Evolutionary conservation across 2,113 vertebrate genomes (phyloP).

Genomic region (Cyphomyrus discorhynchus): DNA sequence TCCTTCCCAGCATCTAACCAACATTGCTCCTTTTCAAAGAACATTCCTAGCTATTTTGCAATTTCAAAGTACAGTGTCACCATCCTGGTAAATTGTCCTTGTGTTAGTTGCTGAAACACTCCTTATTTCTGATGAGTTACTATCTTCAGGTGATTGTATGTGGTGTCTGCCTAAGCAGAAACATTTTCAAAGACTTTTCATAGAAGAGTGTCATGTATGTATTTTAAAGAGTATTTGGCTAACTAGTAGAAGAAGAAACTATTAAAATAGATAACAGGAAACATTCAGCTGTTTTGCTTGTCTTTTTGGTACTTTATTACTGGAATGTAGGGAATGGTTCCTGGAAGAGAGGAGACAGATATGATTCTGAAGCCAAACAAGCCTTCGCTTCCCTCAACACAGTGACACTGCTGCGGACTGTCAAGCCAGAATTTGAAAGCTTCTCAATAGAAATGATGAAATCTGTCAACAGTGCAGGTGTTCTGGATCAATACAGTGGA

Average conservation of each 20-base stretch:
- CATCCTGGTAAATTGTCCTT: not conserved
- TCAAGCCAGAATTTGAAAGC: slow-evolving; percentile 91
- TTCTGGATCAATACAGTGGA: slow-evolving; percentile 65
- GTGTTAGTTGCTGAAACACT: not conserved
- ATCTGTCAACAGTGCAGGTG: slow-evolving; percentile 67
- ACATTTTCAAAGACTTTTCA: not conserved
- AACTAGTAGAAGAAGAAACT: not conserved
- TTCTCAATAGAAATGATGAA: slow-evolving; percentile 88
- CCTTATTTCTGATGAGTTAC: not conserved
- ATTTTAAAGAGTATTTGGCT: not conserved
- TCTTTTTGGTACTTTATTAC: slow-evolving; percentile 3
- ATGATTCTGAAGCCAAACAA: slow-evolving; percentile 80
- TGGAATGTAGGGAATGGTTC: slow-evolving; percentile 78
- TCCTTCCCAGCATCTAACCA: not conserved
- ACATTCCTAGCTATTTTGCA: not conserved
- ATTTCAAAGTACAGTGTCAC: not conserved
- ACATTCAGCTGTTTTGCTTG: not conserved
- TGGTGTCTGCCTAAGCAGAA: not conserved
- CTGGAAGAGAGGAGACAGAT: slow-evolving; percentile 87
- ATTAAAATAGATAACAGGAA: not conserved
- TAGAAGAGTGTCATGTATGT: not conserved
- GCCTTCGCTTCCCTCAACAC: slow-evolving; percentile 86
- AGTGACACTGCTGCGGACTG: slow-evolving; percentile 81
- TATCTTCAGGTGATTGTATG: not conserved
- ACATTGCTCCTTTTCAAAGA: not conserved